Percentiles rank a stretch among this genome's conserved stretches.
phyloP scores from a whole-genome alignment of 2,113 vertebrate genomes.

The Fregetta grallaria region DNA sequence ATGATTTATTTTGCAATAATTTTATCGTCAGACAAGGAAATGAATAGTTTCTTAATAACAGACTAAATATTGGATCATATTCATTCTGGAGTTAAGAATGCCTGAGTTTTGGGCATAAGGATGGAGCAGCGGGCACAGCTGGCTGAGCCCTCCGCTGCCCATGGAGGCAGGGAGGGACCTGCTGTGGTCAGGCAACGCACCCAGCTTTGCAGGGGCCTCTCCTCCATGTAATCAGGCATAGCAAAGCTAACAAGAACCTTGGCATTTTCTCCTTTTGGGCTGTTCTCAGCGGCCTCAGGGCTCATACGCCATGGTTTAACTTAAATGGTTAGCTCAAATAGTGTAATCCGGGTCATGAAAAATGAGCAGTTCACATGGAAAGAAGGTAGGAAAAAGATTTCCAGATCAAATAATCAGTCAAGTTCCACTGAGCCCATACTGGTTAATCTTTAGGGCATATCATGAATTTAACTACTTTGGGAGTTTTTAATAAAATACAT shows the following conservation, averaged over 20 bases:
- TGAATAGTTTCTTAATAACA: constrained; percentile 13
- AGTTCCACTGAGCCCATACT: not conserved
- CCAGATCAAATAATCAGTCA: not conserved
- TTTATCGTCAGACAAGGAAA: constrained; percentile 44
- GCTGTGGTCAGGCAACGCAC: not conserved
- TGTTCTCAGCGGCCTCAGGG: not conserved
- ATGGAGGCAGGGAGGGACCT: not conserved
- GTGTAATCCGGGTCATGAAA: fast-evolving
- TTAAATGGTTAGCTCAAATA: not conserved
- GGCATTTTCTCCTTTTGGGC: not conserved
- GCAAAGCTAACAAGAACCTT: not conserved
- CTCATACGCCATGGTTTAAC: not conserved
- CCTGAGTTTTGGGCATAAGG: not conserved
- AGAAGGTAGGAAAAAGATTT: not conserved
- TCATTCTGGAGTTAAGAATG: constrained; percentile 15
- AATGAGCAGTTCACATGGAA: not conserved
- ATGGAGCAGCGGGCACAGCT: not conserved
- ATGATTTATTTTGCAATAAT: constrained; percentile 33
- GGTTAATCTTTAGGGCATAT: not conserved
- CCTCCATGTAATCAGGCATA: fast-evolving
- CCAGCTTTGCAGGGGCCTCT: not conserved
- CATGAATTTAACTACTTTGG: not conserved
- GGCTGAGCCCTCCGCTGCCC: not conserved
- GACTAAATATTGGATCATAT: constrained; percentile 52
- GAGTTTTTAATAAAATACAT: not conserved